Percentiles rank a stretch among this genome's conserved stretches.
Conservation (phyloP, 1,140 invertebrate genomes). For the Brachionus calyciflorus region DNA sequence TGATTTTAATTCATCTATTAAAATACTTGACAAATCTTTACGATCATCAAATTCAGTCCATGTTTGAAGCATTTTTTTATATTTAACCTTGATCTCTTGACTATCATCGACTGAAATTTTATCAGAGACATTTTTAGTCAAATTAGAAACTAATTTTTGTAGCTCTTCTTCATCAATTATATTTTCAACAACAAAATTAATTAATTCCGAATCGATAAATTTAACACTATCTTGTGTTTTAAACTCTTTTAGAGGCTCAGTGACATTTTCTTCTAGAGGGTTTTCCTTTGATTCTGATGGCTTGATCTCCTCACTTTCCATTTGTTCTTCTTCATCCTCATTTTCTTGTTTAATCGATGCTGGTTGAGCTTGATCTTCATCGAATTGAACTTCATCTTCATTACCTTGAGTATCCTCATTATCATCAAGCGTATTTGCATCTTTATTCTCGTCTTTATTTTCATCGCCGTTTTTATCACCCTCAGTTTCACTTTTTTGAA, state of each 20-base stretch:
- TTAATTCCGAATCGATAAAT: conserved; percentile 17
- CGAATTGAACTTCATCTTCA: neutral
- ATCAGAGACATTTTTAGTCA: neutral
- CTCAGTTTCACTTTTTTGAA: neutral
- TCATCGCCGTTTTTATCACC: neutral
- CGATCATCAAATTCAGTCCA: conserved; percentile 29
- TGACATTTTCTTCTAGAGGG: neutral
- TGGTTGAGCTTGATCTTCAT: conserved; percentile 11
- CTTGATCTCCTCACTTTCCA: neutral
- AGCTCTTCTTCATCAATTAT: neutral
- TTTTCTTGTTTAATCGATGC: conserved; percentile 1
- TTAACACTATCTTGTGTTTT: neutral
- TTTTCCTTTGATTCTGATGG: neutral
- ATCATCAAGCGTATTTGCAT: neutral
- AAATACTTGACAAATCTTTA: neutral
- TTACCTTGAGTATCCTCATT: conserved; percentile 15
- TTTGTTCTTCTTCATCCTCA: conserved; percentile 16
- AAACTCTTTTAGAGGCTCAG: no score
- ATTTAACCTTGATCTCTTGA: neutral
- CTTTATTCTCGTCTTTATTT: neutral
- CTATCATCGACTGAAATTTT: neutral
- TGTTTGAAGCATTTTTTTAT: conserved; percentile 34
- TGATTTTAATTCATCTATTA: neutral
- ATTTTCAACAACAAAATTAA: conserved; percentile 10
- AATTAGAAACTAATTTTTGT: neutral